Evolutionary conservation across 2,888 invertebrate species (phyloP).

Genomic region (Agrotis clavis): DNA sequence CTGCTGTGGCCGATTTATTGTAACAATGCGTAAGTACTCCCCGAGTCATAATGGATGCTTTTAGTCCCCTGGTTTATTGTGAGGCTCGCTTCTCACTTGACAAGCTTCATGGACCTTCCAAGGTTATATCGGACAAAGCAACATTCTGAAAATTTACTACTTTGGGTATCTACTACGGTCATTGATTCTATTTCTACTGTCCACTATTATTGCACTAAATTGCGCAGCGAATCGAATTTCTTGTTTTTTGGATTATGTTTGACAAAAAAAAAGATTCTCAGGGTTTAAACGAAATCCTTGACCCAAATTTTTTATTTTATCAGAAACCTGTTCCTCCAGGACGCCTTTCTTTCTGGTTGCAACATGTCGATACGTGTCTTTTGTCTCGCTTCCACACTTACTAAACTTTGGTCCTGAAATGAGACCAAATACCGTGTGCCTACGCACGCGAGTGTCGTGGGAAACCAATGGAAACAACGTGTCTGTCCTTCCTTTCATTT

Average conservation of each 20-base stretch:
- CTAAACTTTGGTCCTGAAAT: conserved; percentile 64
- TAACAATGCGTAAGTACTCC: conserved; percentile 71
- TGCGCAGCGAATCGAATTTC: conserved; percentile 9
- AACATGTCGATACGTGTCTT: conserved; percentile 55
- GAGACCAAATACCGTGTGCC: conserved; percentile 69
- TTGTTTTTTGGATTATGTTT: not conserved
- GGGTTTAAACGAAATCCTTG: conserved; percentile 68
- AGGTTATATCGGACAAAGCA: conserved; percentile 52
- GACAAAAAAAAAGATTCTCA: conserved; percentile 13
- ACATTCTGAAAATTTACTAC: conserved; percentile 19
- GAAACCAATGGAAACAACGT: conserved; percentile 83
- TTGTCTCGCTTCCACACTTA: conserved; percentile 57
- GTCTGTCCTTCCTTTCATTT: conserved; percentile 86
- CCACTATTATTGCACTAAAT: conserved; percentile 16
- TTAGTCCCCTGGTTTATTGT: conserved; percentile 61
- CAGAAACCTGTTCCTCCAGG: conserved; percentile 78
- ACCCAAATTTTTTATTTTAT: conserved; percentile 72
- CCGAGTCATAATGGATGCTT: conserved; percentile 64
- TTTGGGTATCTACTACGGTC: conserved; percentile 15
- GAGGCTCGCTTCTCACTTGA: conserved; percentile 47
- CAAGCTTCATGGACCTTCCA: conserved; percentile 52
- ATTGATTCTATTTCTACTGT: conserved; percentile 37
- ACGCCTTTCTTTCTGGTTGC: conserved; percentile 75
- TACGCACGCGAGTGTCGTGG: conserved; percentile 79
- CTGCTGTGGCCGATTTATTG: conserved; percentile 73